Evolutionary conservation across 2,113 vertebrate species (phyloP).

Genomic region (Crypturellus undulatus): DNA sequence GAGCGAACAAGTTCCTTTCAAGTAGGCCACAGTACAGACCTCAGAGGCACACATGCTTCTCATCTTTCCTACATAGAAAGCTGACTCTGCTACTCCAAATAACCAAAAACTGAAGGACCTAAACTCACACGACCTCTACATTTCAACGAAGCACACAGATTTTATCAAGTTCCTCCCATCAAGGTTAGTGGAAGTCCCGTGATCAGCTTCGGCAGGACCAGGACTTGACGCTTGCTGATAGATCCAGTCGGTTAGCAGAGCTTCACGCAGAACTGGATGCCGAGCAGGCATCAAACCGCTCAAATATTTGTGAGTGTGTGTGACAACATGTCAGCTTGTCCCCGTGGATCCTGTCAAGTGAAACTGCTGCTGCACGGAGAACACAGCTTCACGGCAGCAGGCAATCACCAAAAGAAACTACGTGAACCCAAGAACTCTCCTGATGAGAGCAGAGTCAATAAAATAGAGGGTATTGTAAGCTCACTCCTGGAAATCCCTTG

Average conservation of each 20-base stretch:
- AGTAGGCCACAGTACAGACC: not conserved
- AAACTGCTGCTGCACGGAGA: not conserved
- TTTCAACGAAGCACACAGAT: not conserved
- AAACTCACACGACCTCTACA: not conserved
- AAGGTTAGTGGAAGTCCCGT: not conserved
- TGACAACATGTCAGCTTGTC: slow-evolving; percentile 4
- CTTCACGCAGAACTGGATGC: not conserved
- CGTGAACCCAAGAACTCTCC: not conserved
- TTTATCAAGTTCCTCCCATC: not conserved
- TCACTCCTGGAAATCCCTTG: not conserved
- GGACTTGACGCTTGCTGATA: not conserved
- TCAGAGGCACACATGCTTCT: not conserved
- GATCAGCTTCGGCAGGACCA: not conserved
- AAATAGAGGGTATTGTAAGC: not conserved
- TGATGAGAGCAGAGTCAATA: not conserved
- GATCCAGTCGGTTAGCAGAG: not conserved
- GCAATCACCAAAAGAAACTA: not conserved
- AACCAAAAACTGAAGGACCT: not conserved
- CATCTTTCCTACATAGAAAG: fast-evolving
- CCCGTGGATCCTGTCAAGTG: not conserved
- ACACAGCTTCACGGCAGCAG: not conserved
- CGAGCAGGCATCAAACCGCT: not conserved
- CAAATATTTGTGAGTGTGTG: slow-evolving; percentile 21
- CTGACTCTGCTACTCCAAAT: not conserved
- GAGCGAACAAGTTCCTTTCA: not conserved